These are phyloP conservation scores for Ciconia stormi DNA, from an alignment of 2,113 vertebrate species.

Conservation along the genomic window DNA sequence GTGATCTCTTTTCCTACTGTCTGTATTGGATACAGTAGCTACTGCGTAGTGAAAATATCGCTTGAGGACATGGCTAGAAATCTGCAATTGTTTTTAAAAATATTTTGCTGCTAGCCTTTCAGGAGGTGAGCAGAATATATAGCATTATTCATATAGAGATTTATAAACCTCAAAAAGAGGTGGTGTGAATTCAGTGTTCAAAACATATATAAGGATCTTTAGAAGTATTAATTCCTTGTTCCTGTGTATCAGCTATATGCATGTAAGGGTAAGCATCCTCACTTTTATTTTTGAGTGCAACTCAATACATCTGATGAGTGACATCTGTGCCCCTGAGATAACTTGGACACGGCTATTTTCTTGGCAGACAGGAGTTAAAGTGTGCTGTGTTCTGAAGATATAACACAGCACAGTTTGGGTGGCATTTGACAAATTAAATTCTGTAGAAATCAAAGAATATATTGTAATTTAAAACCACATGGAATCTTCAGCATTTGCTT, in stretches of 20 bases:
- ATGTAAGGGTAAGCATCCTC: not conserved
- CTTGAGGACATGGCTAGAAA: not conserved
- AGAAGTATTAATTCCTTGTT: not conserved
- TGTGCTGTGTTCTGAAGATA: not conserved
- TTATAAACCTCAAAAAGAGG: not conserved
- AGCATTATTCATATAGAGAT: not conserved
- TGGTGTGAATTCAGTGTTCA: not conserved
- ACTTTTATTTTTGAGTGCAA: not conserved
- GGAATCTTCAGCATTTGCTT: not conserved
- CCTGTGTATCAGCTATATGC: not conserved
- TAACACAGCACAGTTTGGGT: not conserved
- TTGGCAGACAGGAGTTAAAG: not conserved
- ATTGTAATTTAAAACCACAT: not conserved
- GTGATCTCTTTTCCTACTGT: not conserved
- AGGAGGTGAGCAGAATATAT: not conserved
- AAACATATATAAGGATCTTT: not conserved
- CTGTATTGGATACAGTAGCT: not conserved
- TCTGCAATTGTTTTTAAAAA: not conserved
- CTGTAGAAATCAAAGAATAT: not conserved
- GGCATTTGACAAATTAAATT: not conserved
- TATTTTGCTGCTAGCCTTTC: not conserved
- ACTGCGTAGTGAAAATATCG: not conserved
- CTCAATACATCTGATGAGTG: not conserved
- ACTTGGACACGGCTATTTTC: fast-evolving
- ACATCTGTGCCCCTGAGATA: not conserved